These are phyloP conservation scores for Cotesia typhae DNA, from an alignment of 1,140 invertebrate genomes.

Conservation along the genomic window DNA sequence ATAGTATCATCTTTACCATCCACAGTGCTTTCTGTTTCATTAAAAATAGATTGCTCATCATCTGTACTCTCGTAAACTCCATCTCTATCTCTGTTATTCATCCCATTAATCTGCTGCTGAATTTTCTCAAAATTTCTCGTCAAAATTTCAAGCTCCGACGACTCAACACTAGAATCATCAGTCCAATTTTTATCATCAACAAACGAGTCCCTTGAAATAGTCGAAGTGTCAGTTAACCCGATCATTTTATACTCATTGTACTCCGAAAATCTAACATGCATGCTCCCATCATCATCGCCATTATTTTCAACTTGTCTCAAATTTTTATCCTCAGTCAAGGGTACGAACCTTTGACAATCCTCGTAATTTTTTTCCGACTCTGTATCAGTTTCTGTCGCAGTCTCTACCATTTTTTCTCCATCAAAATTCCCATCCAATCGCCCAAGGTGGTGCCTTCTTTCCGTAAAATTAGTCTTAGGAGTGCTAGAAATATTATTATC, in stretches of 20 bases:
- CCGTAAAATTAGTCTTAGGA: too few relatives aligned
- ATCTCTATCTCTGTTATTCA: not conserved
- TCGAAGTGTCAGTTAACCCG: slow-evolving; percentile 55
- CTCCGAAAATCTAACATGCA: slow-evolving; percentile 63
- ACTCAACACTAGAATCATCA: slow-evolving; percentile 51
- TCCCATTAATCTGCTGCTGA: not conserved
- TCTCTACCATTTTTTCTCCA: too few relatives aligned
- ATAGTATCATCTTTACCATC: slow-evolving; percentile 34
- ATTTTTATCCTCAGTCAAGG: too few relatives aligned
- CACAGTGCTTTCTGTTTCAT: slow-evolving; percentile 23
- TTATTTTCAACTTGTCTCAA: not conserved
- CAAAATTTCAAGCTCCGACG: slow-evolving; percentile 48
- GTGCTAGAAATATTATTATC: not conserved
- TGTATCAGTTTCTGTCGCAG: too few relatives aligned
- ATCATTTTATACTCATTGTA: slow-evolving; percentile 62
- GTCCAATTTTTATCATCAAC: slow-evolving; percentile 50
- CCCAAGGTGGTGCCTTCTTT: too few relatives aligned
- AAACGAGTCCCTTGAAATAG: slow-evolving; percentile 50
- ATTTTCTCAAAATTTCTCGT: not conserved
- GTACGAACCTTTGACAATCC: too few relatives aligned
- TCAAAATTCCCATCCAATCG: too few relatives aligned
- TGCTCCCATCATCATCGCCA: slow-evolving; percentile 41
- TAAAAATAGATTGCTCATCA: slow-evolving; percentile 28
- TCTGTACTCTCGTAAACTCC: slow-evolving; percentile 29
- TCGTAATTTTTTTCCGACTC: not conserved